Evolutionary conservation across 2,797 vertebrate genomes (phyloP).

Genomic region (Mus caroli): DNA sequence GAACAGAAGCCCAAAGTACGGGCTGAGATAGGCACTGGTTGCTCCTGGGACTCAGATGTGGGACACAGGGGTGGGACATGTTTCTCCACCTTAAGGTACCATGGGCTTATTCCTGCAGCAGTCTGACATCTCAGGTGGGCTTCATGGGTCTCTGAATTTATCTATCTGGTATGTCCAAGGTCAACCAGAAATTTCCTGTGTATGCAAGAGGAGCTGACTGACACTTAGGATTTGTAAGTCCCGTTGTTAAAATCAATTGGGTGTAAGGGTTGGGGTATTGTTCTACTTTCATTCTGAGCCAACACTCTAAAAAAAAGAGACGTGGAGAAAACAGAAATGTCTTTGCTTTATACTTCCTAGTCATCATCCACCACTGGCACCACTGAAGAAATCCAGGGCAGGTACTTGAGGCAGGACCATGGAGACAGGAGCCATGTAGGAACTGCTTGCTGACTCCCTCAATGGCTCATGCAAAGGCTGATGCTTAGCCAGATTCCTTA

Average conservation of each 20-base stretch:
- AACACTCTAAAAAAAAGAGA: background rate
- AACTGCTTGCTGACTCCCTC: background rate
- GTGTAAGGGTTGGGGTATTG: background rate
- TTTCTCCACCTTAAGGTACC: background rate
- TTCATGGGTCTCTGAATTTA: background rate
- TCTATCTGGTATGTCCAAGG: accelerated
- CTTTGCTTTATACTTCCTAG: background rate
- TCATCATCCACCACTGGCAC: no score
- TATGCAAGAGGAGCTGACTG: no score
- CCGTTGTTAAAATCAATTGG: background rate
- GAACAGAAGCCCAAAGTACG: background rate
- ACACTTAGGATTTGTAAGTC: background rate
- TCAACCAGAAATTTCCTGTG: background rate
- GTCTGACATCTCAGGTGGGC: background rate
- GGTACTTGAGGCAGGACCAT: background rate
- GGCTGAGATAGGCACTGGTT: background rate
- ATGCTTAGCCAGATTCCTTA: background rate
- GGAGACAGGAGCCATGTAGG: background rate
- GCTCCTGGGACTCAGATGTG: background rate
- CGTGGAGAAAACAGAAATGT: background rate
- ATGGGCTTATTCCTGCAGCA: background rate
- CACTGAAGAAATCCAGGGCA: background rate
- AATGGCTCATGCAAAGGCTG: background rate
- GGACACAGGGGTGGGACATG: accelerated
- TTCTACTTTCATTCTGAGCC: background rate